Base-by-base conservation (phyloP, 2,113 vertebrate species). In the Gopherus evgoodei region DNA sequence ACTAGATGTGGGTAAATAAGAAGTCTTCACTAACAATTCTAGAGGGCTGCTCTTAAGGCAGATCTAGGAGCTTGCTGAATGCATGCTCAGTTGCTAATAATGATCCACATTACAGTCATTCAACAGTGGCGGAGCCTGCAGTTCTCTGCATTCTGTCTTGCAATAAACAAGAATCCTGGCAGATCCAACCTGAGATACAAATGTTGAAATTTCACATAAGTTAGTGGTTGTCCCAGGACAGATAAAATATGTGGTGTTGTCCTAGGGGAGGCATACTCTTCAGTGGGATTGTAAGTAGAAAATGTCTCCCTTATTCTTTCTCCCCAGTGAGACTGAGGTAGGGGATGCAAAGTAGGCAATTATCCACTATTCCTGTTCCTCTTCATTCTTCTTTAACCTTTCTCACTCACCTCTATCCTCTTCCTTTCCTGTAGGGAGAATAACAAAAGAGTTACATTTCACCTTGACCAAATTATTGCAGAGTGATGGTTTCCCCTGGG, bases 401-500 rank as follows among this genome's bases (percentile, higher is more conserved):
- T 93, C 91, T 90, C 27, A 21, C 53, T 90, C 27, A 89, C 24
- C 72, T 21, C 52, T 87, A 59, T 31, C 80, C 0, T 84, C 16
- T 14, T 92, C 91, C 88, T 80, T 31, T 83, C 7, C 3, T 31
- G 38, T 75, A 69, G 53, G 88, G 94, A 59, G 16, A 85, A 79
- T 79, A 38, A 83, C 22, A 38, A 47, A 42, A 13, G 44, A 16
- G 35, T 35, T 82, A 93, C 19, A 54, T 54, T 54, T 54, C 86
- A 92, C 93, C 95, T 96, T 94, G 88, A 89, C 54, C 92, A 42
- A 4, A 1, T 47, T 87, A 65, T 91, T 94, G 87, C 47, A 38
- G 91, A 90, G 72, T 50, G 62, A 53, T 62, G n/a, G 6, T 85
- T 96, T 81, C 80, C 54, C 89, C 83, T 78, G 80, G 16, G 57